These are phyloP conservation scores for Caenorhabditis japonica DNA, from an alignment of 2,888 invertebrate species.

Conservation along the genomic window DNA sequence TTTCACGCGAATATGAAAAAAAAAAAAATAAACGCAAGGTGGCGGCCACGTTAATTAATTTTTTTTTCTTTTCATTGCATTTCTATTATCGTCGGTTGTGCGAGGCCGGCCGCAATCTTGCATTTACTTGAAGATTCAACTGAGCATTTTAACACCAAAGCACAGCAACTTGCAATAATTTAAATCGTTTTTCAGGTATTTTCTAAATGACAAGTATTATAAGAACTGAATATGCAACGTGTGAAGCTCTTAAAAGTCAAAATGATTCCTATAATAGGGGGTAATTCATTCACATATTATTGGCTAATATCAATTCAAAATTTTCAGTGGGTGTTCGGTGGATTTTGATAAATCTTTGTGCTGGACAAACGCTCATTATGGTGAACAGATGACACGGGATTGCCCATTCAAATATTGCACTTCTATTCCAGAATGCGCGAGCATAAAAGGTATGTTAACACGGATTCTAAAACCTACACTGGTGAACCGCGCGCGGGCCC, in stretches of 20 bases:
- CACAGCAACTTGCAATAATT: too few relatives aligned
- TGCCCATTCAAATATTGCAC: constrained; percentile 75
- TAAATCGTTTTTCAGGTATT: constrained; percentile 3
- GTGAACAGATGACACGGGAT: constrained; percentile 65
- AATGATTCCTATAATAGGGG: constrained; percentile 20
- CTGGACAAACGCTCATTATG: constrained; percentile 68
- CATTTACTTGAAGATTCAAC: too few relatives aligned
- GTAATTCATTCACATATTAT: constrained; percentile 3
- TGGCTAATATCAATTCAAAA: background rate
- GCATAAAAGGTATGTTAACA: constrained; percentile 64
- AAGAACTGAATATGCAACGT: constrained; percentile 40
- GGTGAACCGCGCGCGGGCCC: too few relatives aligned
- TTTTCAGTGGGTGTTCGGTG: constrained; percentile 59
- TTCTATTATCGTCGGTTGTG: too few relatives aligned
- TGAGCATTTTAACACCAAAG: too few relatives aligned
- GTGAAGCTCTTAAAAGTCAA: constrained; percentile 18
- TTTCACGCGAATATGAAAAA: too few relatives aligned
- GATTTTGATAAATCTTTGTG: constrained; percentile 75
- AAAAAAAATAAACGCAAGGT: too few relatives aligned
- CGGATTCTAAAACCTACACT: too few relatives aligned
- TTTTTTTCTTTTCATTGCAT: too few relatives aligned
- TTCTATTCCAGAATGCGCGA: constrained; percentile 71
- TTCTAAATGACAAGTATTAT: constrained; percentile 47
- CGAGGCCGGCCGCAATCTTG: too few relatives aligned
- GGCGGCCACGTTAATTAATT: too few relatives aligned